Base-by-base conservation (phyloP, 2,888 invertebrate genomes). In the Spodoptera littoralis region DNA sequence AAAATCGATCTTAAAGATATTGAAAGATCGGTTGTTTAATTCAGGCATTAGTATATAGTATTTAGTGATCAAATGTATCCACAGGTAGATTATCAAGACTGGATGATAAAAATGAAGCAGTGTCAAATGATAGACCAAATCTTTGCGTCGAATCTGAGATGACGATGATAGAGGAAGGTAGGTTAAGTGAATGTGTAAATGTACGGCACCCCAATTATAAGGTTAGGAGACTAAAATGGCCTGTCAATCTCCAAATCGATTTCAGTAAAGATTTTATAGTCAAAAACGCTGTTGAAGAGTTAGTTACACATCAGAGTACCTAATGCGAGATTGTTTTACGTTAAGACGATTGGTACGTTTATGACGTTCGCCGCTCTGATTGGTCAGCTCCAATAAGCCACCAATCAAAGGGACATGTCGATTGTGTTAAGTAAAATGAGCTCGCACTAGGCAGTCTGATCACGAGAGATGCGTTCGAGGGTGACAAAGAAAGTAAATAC, bases 151-250 rank as follows among this genome's bases (percentile, higher is more conserved):
- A 55, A 77, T 70, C 64, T 74, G 54, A 73, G 74, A 59, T 68
- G 65, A 62, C 48, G 46, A 36, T 36, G 56, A 48, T 36, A 36
- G 53, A 56, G 50, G 42, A n/a, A 27, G 42, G 42, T 75, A 75
- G 76, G 13, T 41, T 77, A 69, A 63, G 61, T 64, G 59, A 65
- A 56, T 65, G 56, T 69, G 64, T 61, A 61, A 59, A 50, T 41
- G 58, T 50, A 54, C 68, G 73, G 69, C 58, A 57, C 49, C 73
- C 71, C 43, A 55, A 49, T 71, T 61, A 74, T 55, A 49, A 70
- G 66, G 75, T 70, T 65, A 73, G 73, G 73, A 70, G 65, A 65
- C 63, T 36, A 45, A 18, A 65, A 67, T 63, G 70, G 62, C 61
- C 60, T 60, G 61, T 66, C 73, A 67, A 63, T 65, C 70, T 76